Evolutionary conservation across 2,888 invertebrate species (phyloP).

Genomic region (Lissonota sp.): DNA sequence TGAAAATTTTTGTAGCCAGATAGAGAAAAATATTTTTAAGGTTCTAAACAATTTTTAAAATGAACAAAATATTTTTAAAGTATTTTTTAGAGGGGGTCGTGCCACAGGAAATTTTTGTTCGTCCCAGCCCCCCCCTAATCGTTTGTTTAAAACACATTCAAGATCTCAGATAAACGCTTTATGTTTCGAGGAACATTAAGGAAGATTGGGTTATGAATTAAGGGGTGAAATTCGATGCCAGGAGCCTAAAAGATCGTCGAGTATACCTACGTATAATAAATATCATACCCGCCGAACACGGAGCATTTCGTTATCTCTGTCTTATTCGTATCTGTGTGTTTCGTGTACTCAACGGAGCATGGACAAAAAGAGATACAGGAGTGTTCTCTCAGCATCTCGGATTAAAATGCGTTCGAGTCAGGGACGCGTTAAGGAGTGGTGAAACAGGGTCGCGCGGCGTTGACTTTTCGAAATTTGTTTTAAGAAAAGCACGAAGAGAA

Average conservation of each 20-base stretch:
- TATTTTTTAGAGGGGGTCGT: too few relatives aligned
- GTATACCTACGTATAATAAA: not conserved
- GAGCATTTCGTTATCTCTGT: not conserved
- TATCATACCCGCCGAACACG: not conserved
- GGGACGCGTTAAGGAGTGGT: constrained; percentile 68
- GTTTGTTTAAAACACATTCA: too few relatives aligned
- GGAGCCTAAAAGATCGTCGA: not conserved
- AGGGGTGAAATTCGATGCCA: not conserved
- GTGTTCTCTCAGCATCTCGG: constrained; percentile 50
- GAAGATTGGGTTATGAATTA: not conserved
- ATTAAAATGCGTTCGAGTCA: constrained; percentile 64
- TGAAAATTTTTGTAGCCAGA: too few relatives aligned
- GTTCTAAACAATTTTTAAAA: too few relatives aligned
- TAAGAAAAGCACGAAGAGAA: constrained; percentile 62
- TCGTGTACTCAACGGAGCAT: constrained; percentile 26
- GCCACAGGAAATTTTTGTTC: too few relatives aligned
- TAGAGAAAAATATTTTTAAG: too few relatives aligned
- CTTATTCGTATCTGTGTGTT: not conserved
- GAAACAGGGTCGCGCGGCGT: constrained; percentile 50
- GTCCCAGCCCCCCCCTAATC: too few relatives aligned
- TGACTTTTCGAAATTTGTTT: constrained; percentile 63
- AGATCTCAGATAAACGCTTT: too few relatives aligned
- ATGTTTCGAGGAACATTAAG: too few relatives aligned
- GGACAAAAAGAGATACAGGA: constrained; percentile 34
- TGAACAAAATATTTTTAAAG: too few relatives aligned